A percentile compares a stretch with the other conserved stretches of the same genome.
Evolutionary conservation across 2,113 vertebrate species (phyloP).

Genomic region (Phodopus roborovskii): DNA sequence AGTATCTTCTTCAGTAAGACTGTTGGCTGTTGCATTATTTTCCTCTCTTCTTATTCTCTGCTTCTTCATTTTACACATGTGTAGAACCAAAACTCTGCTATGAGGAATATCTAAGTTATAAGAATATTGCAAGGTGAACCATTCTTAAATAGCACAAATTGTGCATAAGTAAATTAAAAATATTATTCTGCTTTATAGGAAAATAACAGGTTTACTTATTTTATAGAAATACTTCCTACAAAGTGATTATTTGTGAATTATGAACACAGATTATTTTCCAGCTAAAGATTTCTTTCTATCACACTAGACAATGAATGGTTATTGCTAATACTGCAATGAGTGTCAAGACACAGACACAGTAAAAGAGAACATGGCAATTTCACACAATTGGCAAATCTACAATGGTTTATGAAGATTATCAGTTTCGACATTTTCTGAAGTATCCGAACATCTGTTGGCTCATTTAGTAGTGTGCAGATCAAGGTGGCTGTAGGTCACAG

Average conservation of each 20-base stretch:
- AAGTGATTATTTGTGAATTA: background rate
- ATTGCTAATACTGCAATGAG: background rate
- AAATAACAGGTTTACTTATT: background rate
- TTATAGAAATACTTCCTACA: background rate
- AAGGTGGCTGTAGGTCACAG: too few relatives aligned
- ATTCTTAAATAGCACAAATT: background rate
- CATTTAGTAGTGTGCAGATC: too few relatives aligned
- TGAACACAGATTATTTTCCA: background rate
- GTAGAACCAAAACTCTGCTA: background rate
- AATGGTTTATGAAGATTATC: background rate
- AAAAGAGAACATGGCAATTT: background rate
- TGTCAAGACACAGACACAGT: background rate
- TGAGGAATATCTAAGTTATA: background rate
- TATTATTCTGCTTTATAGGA: background rate
- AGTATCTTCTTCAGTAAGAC: too few relatives aligned
- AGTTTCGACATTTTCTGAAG: background rate
- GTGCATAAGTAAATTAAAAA: background rate
- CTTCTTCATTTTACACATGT: background rate
- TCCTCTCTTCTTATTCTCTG: background rate
- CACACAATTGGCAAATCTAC: background rate
- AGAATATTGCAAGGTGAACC: background rate
- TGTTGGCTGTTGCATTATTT: background rate
- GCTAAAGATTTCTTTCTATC: background rate
- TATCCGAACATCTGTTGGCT: accelerated
- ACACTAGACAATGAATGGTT: background rate